Percentiles rank a stretch among this genome's conserved stretches.
Conservation (phyloP, 1,140 invertebrate species). For the Drosophila watanabei region DNA sequence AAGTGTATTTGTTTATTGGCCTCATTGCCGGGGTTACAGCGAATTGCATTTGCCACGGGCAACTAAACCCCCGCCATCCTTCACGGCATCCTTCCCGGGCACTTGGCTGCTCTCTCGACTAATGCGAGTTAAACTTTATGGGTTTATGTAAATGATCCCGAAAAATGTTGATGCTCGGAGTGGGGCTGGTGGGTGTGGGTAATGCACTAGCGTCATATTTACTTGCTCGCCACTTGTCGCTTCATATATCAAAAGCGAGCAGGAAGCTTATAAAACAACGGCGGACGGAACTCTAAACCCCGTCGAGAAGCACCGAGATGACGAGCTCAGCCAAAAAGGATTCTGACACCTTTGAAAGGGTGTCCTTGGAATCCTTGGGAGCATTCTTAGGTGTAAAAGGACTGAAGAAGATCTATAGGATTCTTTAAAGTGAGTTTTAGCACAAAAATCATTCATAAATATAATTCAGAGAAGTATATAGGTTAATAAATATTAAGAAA, state of each 20-base stretch:
- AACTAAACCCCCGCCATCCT: slow-evolving; percentile 56
- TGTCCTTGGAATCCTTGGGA: neutral
- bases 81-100: slow-evolving; percentile 42
- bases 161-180: slow-evolving; percentile 36
- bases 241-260: slow-evolving; percentile 61
- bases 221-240: slow-evolving; percentile 57
- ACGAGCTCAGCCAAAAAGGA: neutral
- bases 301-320: neutral
- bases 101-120: slow-evolving; percentile 65
- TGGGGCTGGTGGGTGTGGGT: slow-evolving; percentile 1
- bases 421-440: neutral
- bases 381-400: neutral
- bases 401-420: neutral
- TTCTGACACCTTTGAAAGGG: neutral
- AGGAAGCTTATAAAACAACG: slow-evolving; percentile 41
- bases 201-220: slow-evolving; percentile 51
- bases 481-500: neutral
- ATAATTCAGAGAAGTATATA: neutral
- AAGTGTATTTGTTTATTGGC: slow-evolving; percentile 80
- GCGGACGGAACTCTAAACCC: slow-evolving; percentile 17
- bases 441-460: too few species aligned
- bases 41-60: slow-evolving; percentile 81
- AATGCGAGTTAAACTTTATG: slow-evolving; percentile 81
- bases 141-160: slow-evolving; percentile 74
- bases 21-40: slow-evolving; percentile 69